Evolutionary conservation across 2,888 invertebrate species (phyloP).

Genomic region (Stenotaenia linearis): DNA sequence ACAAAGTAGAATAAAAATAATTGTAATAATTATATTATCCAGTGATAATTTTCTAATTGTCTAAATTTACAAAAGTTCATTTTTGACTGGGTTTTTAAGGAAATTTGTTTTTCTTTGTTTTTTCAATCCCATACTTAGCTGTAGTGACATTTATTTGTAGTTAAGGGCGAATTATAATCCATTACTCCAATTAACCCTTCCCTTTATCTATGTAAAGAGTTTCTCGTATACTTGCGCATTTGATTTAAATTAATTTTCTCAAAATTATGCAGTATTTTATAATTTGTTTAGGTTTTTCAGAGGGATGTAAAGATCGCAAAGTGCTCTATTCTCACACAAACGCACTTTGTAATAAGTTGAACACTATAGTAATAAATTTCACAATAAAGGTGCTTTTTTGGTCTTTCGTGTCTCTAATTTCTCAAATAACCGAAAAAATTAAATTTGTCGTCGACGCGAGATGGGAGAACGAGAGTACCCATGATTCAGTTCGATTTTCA

Average conservation of each 20-base stretch:
- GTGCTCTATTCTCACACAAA: slow-evolving; percentile 28
- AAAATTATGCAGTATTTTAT: background rate
- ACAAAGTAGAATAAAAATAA: background rate
- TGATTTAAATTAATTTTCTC: background rate
- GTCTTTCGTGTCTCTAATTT: background rate
- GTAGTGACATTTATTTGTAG: slow-evolving; percentile 2
- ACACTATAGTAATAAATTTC: slow-evolving; percentile 32
- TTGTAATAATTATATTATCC: slow-evolving; percentile 17
- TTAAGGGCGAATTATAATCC: slow-evolving; percentile 5
- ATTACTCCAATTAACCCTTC: background rate
- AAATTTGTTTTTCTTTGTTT: background rate
- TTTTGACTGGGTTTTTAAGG: slow-evolving; percentile 17
- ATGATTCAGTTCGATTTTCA: no score
- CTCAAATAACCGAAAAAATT: no score
- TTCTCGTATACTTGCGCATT: background rate
- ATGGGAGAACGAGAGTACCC: no score
- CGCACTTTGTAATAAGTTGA: slow-evolving; percentile 33
- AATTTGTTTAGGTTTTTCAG: background rate
- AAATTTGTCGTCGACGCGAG: no score
- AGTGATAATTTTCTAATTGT: slow-evolving; percentile 14
- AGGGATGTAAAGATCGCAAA: slow-evolving; percentile 21
- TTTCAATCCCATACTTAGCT: background rate
- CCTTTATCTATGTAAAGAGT: background rate
- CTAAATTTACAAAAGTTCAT: background rate
- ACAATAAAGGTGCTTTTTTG: slow-evolving; percentile 27